Evolutionary conservation across 2,888 invertebrate genomes (phyloP).

Genomic region (Laothoe populi): DNA sequence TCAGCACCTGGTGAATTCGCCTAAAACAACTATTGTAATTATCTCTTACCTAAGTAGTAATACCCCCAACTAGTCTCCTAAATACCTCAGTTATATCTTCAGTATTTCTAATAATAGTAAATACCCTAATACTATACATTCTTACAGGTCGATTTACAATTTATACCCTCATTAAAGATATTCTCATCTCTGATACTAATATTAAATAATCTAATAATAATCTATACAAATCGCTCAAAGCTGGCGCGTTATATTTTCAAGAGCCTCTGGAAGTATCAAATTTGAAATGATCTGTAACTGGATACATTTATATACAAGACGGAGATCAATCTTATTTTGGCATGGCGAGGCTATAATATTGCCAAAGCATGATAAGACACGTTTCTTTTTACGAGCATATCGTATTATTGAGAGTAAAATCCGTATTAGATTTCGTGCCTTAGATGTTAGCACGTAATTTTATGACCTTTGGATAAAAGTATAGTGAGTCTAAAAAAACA

Average conservation of each 20-base stretch:
- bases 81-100: too few relatives aligned
- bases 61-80: too few relatives aligned
- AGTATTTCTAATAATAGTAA: too few relatives aligned
- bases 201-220: background rate
- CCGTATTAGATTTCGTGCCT: background rate
- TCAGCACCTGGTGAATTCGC: too few relatives aligned
- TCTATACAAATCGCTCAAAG: background rate
- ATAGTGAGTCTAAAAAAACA: background rate
- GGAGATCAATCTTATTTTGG: background rate
- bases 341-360: background rate
- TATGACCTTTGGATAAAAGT: background rate
- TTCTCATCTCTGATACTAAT: background rate
- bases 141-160: background rate
- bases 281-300: background rate
- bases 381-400: constrained; percentile 7
- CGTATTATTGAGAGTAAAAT: background rate
- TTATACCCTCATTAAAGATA: constrained; percentile 5
- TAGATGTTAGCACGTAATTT: background rate
- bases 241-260: constrained; percentile 10
- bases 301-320: background rate
- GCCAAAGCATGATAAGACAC: constrained; percentile 11
- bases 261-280: background rate
- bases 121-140: too few relatives aligned
- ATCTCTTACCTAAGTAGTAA: too few relatives aligned
- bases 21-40: too few relatives aligned